Conservation (phyloP, 2,797 vertebrate genomes). For the Macrochelys suwanniensis region DNA sequence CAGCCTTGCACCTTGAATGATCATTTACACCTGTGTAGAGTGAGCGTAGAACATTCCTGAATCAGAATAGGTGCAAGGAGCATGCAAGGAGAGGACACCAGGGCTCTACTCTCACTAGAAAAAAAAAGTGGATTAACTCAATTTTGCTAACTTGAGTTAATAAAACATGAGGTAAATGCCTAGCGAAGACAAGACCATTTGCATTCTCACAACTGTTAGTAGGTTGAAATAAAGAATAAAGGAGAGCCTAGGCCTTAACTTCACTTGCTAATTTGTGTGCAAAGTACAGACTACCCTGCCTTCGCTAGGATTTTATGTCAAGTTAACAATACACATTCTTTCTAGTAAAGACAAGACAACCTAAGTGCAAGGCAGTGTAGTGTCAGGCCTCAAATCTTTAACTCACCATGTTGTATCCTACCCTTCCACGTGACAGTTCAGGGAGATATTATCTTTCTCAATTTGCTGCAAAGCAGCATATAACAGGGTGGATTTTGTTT, state of each 20-base stretch:
- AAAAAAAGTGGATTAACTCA: neutral
- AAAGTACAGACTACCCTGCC: neutral
- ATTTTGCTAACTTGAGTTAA: neutral
- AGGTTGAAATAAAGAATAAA: neutral
- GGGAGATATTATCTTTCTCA: neutral
- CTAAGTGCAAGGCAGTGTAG: neutral
- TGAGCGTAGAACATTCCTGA: neutral
- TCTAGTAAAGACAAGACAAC: neutral
- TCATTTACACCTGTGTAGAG: neutral
- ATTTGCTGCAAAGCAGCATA: neutral
- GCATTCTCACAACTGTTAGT: neutral
- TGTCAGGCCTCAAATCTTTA: neutral
- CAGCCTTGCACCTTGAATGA: neutral
- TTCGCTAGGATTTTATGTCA: neutral
- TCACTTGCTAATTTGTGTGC: neutral
- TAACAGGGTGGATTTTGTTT: neutral
- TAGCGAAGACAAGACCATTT: neutral
- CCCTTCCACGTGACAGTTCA: neutral
- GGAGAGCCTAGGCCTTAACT: neutral
- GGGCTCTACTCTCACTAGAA: neutral
- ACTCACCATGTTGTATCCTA: no score
- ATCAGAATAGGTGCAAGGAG: neutral
- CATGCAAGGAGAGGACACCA: neutral
- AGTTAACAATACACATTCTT: neutral
- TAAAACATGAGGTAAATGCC: neutral